These are phyloP conservation scores for Tamias sibiricus DNA, from an alignment of 2,113 vertebrate species.

Conservation along the genomic window DNA sequence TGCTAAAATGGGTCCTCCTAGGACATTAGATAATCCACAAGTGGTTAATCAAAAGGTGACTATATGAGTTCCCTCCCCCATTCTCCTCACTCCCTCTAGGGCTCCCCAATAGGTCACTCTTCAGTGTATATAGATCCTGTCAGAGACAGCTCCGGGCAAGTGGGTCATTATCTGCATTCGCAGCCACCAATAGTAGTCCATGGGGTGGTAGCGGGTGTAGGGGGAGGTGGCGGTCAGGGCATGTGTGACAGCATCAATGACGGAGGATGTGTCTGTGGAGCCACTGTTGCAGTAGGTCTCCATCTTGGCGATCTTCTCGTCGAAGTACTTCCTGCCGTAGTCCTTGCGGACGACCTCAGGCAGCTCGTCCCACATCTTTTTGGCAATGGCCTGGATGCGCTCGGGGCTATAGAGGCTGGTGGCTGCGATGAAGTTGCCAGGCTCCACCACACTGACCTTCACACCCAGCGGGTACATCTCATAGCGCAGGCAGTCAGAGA, in stretches of 20 bases:
- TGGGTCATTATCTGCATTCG: constrained; percentile 91
- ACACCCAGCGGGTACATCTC: constrained; percentile 89
- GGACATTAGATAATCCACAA: neutral
- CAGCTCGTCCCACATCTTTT: constrained; percentile 89
- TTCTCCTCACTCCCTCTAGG: neutral
- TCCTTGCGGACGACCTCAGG: constrained; percentile 87
- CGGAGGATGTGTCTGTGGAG: constrained; percentile 83
- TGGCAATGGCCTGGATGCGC: constrained; percentile 86
- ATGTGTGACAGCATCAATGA: constrained; percentile 85
- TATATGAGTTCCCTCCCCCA: neutral
- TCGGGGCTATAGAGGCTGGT: constrained; percentile 88
- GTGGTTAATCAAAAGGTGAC: neutral
- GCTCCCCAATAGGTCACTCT: neutral
- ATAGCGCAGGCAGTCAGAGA: constrained; percentile 89
- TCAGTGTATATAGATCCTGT: constrained; percentile 89
- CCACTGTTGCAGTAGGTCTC: constrained; percentile 86
- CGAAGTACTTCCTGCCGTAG: constrained; percentile 88
- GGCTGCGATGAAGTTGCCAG: constrained; percentile 89
- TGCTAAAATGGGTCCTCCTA: neutral
- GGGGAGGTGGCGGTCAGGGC: constrained; percentile 85
- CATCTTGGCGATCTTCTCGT: constrained; percentile 88
- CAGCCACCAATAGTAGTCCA: constrained; percentile 92
- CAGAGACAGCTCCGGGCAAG: constrained; percentile 86
- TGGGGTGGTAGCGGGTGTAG: constrained; percentile 90
- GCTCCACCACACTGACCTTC: constrained; percentile 90